phyloP scores from a whole-genome alignment of 2,888 invertebrate genomes.

The Drosophila limbata region DNA sequence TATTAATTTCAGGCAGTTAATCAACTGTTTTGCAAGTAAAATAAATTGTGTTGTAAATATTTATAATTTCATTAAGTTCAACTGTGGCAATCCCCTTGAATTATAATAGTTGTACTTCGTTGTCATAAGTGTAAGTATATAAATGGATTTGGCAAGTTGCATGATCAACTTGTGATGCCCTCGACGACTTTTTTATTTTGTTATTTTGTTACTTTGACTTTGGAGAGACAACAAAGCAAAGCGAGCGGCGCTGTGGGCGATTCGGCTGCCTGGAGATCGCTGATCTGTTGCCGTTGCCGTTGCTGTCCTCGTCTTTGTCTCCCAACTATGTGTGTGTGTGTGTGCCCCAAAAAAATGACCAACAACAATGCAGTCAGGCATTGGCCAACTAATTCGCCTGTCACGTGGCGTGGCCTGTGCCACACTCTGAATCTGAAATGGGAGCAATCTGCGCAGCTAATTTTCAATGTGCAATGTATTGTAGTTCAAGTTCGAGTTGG shows the following conservation, averaged over 20 bases:
- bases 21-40: neutral
- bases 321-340: slow-evolving; percentile 26
- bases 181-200: slow-evolving; percentile 1
- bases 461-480: slow-evolving; percentile 68
- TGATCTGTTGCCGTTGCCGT: slow-evolving; percentile 18
- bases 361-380: slow-evolving; percentile 40
- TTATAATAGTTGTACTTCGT: slow-evolving; percentile 9
- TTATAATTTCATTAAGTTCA: slow-evolving; percentile 7
- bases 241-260: slow-evolving; percentile 69
- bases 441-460: slow-evolving; percentile 69
- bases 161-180: slow-evolving; percentile 45
- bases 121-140: slow-evolving; percentile 5
- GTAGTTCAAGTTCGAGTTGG: slow-evolving; percentile 75
- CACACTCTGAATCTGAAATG: slow-evolving; percentile 48
- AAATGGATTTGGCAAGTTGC: slow-evolving; percentile 41
- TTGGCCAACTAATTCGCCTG: slow-evolving; percentile 70
- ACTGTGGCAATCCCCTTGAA: slow-evolving; percentile 21
- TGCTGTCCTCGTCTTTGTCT: slow-evolving; percentile 40
- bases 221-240: slow-evolving; percentile 51
- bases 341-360: slow-evolving; percentile 64
- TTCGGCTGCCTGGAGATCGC: slow-evolving; percentile 68
- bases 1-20: neutral
- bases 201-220: slow-evolving; percentile 1
- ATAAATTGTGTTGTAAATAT: slow-evolving; percentile 8
- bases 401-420: slow-evolving; percentile 71